phyloP scores from a whole-genome alignment of 1,140 invertebrate genomes.

The Temnothorax nylanderi region DNA sequence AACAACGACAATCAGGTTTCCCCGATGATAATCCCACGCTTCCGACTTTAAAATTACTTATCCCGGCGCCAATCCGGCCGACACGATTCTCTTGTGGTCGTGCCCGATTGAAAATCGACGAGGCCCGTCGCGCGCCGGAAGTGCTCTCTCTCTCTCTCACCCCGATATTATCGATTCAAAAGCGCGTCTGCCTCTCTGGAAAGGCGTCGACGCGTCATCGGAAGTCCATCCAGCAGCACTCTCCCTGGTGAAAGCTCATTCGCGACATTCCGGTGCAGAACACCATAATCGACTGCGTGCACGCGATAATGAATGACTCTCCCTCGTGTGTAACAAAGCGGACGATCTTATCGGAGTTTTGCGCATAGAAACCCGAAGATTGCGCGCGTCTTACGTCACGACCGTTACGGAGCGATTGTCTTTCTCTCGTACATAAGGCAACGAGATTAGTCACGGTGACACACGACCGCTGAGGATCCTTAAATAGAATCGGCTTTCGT shows the following conservation, averaged over 20 bases:
- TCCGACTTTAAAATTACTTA: background rate
- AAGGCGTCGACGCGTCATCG: slow-evolving; percentile 64
- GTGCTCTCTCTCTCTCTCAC: background rate
- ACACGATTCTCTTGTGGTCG: background rate
- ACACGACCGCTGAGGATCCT: slow-evolving; percentile 46
- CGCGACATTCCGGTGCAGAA: slow-evolving; percentile 51
- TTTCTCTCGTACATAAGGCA: background rate
- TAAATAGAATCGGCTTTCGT: slow-evolving; percentile 71
- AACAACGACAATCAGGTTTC: slow-evolving; percentile 1
- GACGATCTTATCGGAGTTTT: slow-evolving; percentile 7
- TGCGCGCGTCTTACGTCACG: slow-evolving; percentile 7
- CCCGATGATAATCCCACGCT: slow-evolving; percentile 5
- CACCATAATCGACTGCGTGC: slow-evolving; percentile 52
- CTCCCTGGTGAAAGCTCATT: slow-evolving; percentile 58
- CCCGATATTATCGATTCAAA: slow-evolving; percentile 58
- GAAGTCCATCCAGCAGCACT: slow-evolving; percentile 41
- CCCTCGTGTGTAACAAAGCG: slow-evolving; percentile 27
- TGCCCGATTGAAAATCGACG: slow-evolving; percentile 42
- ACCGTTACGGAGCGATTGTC: slow-evolving; percentile 16
- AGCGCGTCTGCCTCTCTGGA: slow-evolving; percentile 22
- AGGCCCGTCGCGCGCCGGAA: slow-evolving; percentile 42
- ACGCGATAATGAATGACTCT: slow-evolving; percentile 56
- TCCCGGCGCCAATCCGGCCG: background rate
- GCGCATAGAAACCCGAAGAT: slow-evolving; percentile 25
- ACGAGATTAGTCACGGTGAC: background rate